Evolutionary conservation across 1,140 invertebrate genomes (phyloP).

Genomic region (Drosophila littoralis): DNA sequence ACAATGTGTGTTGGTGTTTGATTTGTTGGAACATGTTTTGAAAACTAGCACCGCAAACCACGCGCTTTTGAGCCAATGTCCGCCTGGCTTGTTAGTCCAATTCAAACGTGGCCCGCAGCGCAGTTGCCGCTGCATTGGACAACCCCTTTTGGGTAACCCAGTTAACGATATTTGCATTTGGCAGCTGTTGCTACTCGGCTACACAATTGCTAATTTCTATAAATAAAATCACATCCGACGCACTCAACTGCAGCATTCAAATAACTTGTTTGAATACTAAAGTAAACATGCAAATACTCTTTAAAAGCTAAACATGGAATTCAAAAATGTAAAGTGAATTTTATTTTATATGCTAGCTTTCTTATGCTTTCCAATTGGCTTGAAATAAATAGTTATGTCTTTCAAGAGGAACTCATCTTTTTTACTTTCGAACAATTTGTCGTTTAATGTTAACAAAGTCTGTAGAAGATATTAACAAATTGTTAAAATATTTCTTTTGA

Average conservation of each 20-base stretch:
- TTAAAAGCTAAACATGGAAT: neutral
- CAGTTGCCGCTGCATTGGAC: conserved; percentile 20
- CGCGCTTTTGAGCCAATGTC: conserved; percentile 19
- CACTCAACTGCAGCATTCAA: conserved; percentile 43
- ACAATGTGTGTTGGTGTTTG: conserved; percentile 26
- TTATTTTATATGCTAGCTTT: neutral
- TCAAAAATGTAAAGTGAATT: neutral
- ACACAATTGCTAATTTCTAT: conserved; percentile 66
- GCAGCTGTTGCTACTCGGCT: conserved; percentile 62
- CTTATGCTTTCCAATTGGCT: too few species aligned
- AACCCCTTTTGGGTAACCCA: conserved; percentile 62
- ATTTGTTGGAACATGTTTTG: conserved; percentile 34
- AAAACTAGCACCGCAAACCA: conserved; percentile 45
- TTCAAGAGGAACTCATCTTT: too few species aligned
- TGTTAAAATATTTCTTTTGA: too few species aligned
- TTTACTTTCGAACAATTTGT: too few species aligned
- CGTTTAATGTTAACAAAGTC: too few species aligned
- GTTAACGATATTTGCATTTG: conserved; percentile 53
- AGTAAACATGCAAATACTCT: conserved; percentile 5
- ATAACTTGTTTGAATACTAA: neutral
- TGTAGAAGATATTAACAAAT: too few species aligned
- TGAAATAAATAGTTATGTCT: too few species aligned
- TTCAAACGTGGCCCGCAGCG: conserved; percentile 45
- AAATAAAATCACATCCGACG: conserved; percentile 62
- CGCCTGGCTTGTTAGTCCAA: conserved; percentile 64